Base-by-base conservation (phyloP, 1,140 invertebrate species). In the Macrotrachela quadricornifera region DNA sequence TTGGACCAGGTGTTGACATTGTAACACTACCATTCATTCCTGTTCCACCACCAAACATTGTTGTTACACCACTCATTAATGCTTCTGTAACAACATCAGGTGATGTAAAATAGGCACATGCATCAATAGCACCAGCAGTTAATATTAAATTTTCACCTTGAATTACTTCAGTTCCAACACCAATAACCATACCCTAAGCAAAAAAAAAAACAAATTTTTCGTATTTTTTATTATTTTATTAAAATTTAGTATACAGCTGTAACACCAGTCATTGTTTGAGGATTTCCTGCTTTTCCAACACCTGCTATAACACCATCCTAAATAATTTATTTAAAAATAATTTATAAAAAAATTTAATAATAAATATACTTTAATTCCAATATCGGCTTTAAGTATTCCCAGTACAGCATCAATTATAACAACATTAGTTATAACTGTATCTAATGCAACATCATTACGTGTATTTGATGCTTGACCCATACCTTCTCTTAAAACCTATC, bases 361-460 rank as follows among this genome's bases (percentile, higher is more conserved):
- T 4, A 30, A 30, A 30, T 30, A n/a, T 30, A 49, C 46, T 67
- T 66, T 60, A 10, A 71, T 71, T 21, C 69, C 69, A 50, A 71
- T 56, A 57, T 71, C 68, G 10, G 66, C 68, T 58, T 71, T 71
- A 10, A 69, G 47, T 13, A 71, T 62, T 4, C 68, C 67, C 13
- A 60, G 52, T 0, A 68, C 57, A 36, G 64, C 61, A 49, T 71
- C 69, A 8, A 71, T 50, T 41, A 70, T 63, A 0, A 71, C 49
- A 9, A 66, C 67, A 54, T 69, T 70, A 10, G 68, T 70, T 4
- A 71, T 68, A n/a, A 71, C 66, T 8, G 63, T 67, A 51, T 70
- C 69, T 18, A 69, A 52, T 1, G 63, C 60, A 36, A 58, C 46
- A 17, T 57, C 46, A 50, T 60, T 60, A 0, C 49, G 17, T 17